Evolutionary conservation across 2,797 vertebrate species (phyloP).

Genomic region (Characodon lateralis): DNA sequence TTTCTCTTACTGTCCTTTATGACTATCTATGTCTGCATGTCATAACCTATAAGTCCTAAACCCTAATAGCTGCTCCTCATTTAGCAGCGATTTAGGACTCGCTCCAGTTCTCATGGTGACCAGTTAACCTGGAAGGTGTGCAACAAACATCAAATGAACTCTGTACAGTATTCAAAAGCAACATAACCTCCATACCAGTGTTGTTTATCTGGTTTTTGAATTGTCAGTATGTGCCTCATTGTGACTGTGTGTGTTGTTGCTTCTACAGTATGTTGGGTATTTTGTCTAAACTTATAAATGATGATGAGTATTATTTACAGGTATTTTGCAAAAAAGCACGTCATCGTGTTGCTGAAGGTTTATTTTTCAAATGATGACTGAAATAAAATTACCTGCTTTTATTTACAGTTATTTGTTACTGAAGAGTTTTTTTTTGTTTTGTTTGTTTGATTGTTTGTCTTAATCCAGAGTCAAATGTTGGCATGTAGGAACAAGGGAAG

Average conservation of each 20-base stretch:
- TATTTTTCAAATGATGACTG: constrained; percentile 75
- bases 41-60: constrained; percentile 43
- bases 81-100: constrained; percentile 55
- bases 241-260: constrained; percentile 48
- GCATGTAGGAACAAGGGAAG: background rate
- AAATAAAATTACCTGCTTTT: constrained; percentile 80
- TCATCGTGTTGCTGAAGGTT: constrained; percentile 68
- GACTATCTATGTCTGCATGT: constrained; percentile 71
- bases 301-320: constrained; percentile 61
- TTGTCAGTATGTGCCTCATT: constrained; percentile 70
- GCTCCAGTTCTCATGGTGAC: constrained; percentile 36
- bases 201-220: constrained; percentile 66
- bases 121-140: constrained; percentile 68
- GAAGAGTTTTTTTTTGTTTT: constrained; percentile 8
- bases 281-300: constrained; percentile 54
- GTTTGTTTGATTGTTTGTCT: constrained; percentile 21
- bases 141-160: constrained; percentile 55
- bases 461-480: constrained; percentile 4
- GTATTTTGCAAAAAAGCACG: constrained; percentile 42
- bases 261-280: constrained; percentile 53
- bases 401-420: constrained; percentile 57
- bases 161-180: constrained; percentile 61
- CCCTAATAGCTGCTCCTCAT: constrained; percentile 50
- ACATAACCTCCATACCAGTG: constrained; percentile 56
- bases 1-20: constrained; percentile 56